phyloP scores from a whole-genome alignment of 2,888 invertebrate genomes.

The Tetranychus piercei region DNA sequence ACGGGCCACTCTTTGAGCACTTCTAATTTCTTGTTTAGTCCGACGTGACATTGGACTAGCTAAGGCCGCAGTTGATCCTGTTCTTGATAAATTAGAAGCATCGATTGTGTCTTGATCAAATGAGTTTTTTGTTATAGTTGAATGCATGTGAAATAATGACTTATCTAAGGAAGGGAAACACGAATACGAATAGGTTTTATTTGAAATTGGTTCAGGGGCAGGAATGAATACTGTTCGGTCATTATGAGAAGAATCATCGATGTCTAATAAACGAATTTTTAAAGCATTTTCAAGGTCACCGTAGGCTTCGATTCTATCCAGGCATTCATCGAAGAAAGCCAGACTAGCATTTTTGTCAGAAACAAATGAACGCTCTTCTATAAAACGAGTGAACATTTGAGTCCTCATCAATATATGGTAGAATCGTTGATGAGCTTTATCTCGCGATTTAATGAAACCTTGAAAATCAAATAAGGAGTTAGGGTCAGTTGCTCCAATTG shows the following conservation, averaged over 20 bases:
- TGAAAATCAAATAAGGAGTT: constrained; percentile 82
- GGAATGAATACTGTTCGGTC: constrained; percentile 86
- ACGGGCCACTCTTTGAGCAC: constrained; percentile 61
- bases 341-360: constrained; percentile 91
- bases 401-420: constrained; percentile 72
- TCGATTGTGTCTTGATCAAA: not conserved
- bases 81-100: constrained; percentile 23
- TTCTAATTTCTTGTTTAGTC: constrained; percentile 84
- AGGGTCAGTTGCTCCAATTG: constrained; percentile 81
- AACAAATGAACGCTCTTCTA: constrained; percentile 93
- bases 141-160: constrained; percentile 33
- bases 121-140: constrained; percentile 10
- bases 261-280: constrained; percentile 49
- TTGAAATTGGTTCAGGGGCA: constrained; percentile 55
- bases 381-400: constrained; percentile 93
- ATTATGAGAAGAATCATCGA: constrained; percentile 51
- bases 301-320: constrained; percentile 44
- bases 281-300: constrained; percentile 23
- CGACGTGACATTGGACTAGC: constrained; percentile 78
- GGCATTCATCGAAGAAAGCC: constrained; percentile 91
- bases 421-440: constrained; percentile 57
- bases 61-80: constrained; percentile 38
- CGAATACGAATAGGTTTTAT: constrained; percentile 27
- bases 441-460: constrained; percentile 64
- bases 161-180: constrained; percentile 34